Base-by-base conservation (phyloP, 2,888 invertebrate species). In the Schizaphis graminum region DNA sequence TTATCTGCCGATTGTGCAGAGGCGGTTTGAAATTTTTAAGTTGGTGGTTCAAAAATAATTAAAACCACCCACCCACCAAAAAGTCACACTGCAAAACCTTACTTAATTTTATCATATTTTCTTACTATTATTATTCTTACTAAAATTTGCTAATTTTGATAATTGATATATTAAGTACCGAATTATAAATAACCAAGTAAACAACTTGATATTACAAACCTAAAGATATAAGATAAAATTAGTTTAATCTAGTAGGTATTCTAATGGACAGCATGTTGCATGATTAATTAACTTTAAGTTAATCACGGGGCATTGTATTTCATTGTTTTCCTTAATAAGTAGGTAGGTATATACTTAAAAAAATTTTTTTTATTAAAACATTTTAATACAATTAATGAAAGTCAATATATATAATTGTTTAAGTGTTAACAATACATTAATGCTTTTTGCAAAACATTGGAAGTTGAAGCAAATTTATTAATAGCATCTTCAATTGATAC, bases 381-480 rank as follows among this genome's bases (percentile, higher is more conserved):
- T 84, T 84, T 84, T 84, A 84, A 84, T 84, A 84, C 84, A 84
- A 84, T n/a, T n/a, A n/a, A n/a, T n/a, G n/a, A 26, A 24, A 84
- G 87, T 87, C 5, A 49, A n/a, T 49, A 87, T n/a, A 87, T 49
- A 87, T 28, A 1, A 49, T 87, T 87, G 49, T 87, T 21, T 56
- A 56, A 88, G 88, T 89, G 53, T 89, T 56, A 89, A 89, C 89
- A 89, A 89, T 41, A 89, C 56, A 89, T 89, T 89, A 89, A 56
- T 89, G 89, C 53, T 56, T 89, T 24, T 11, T 88, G n/a, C 35
- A 88, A 88, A 56, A 88, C 5, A 89, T 41, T 89, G 35, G 56
- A 88, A 89, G 89, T 89, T 56, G 56, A 56, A 41, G 89, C 56
- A 89, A 56, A 89, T 89, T 57, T 89, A 56, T 89, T 89, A 41